Evolutionary conservation across 2,113 vertebrate species (phyloP), one percentile per base, ranked within the genome.

Genomic region (Toxostoma redivivum): DNA sequence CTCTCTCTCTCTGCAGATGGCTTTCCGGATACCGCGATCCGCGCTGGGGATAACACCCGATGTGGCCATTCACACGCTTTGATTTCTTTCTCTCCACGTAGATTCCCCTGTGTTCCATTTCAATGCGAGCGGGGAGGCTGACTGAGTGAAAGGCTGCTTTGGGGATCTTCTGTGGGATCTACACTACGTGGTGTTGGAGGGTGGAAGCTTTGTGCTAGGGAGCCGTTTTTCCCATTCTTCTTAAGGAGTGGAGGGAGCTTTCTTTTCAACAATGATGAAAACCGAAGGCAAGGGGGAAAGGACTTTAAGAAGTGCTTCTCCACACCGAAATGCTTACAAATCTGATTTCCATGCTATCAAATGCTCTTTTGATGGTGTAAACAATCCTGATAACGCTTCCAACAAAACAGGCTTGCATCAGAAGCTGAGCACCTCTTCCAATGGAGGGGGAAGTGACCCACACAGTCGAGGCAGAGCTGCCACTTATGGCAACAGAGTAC

Each of bases 321-420:
- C 99, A 12, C 99, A 99, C 92, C 98, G 99, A 97, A 99, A 99
- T 79, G 97, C 99, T 10, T 99, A 99, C 97, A 99, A 99, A 96
- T 98, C 99, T 3, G 99, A 99, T 97, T 99, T 99, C 90, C 99
- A 99, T 88, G 98, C 99, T 74, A 99, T 99, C 93, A 99, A 99
- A 90, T 99, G 99, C 95, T 97, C 98, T 80, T 99, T 99, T 95
- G 99, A 99, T 96, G 98, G 98, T 24, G 35, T 98, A 42, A 99
- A 95, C 88, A 98, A 94, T 82, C 97, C 76, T 25, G 98, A 98
- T 97, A 97, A 97, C 1, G 7, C 97, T 53, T 93, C 98, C 69
- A 96, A 60, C 53, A 98, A 96, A 91, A 72, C 96, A 30, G 45
- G 87, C 27, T 92, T 96, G 80, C 95, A 97, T 71, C 97, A 97